Evolutionary conservation across 53 echinoderm and acorn worm genomes (phyloP), one percentile per base, ranked within the genome.

Genomic region (Echinarachnius parma): DNA sequence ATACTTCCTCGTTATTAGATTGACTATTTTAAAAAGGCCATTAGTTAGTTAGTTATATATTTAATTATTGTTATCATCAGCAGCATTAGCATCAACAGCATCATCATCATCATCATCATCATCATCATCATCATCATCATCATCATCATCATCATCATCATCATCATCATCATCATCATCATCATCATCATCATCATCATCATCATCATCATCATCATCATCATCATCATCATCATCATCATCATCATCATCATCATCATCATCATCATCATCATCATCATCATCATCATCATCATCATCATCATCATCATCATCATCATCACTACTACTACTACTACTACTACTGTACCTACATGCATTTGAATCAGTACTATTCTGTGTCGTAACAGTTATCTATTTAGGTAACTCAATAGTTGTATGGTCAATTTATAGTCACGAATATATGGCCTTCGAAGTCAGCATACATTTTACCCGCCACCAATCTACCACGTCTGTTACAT

Each of bases 131-230:
- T 45, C 46, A 45, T 45, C 46, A 45, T 45, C 46, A 45, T 45
- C 46, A 45, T 45, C 46, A 45, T 45, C 46, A 45, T 45, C 46
- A 45, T 45, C 46, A 45, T 45, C 46, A 45, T 45, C 46, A 45
- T 45, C 46, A 45, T 45, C 46, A 45, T 45, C 46, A 45, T 45
- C 46, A 45, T 45, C 46, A 45, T 45, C 46, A 45, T 45, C 46
- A 45, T 45, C 46, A 45, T 45, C 46, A 45, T 45, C 46, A 45
- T 45, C 46, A 45, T 45, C 46, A 45, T 45, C 46, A 45, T 45
- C 46, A 45, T 45, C 46, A 45, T 45, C 46, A 45, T 45, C 46
- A 45, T 45, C 46, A 45, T 45, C 46, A 45, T 45, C 46, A 45
- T 45, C 46, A 45, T 45, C 46, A 45, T 45, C 46, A 45, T 45